Base-by-base conservation (phyloP, 1,140 invertebrate genomes). In the Rhyzopertha dominica region DNA sequence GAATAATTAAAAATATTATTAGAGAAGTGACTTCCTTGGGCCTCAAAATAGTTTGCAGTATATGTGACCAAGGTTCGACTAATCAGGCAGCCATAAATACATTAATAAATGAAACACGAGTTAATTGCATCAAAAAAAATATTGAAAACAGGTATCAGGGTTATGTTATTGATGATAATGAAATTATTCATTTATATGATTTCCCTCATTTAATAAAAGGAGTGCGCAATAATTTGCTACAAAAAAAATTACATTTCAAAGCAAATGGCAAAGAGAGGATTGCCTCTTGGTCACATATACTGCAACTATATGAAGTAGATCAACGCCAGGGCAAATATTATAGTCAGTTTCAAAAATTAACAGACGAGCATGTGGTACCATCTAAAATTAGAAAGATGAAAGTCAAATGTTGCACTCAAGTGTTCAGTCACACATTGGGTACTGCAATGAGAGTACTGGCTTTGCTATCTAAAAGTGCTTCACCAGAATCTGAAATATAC, bases 361-460 rank as follows among this genome's bases (percentile, higher is more conserved):
- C 49, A 5, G 49, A 51, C 14, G 35, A 47, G 26, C 49, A 51
- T 22, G 36, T 47, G 12, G 7, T 45, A 20, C 35, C 25, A 5
- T 9, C 9, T 14, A 54, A 47, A 50, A 42, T 51, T 36, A 49
- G 37, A 23, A 45, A 46, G 29, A 46, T 42, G 42, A 50, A 50
- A 25, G 47, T 49, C 12, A 43, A 43, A 44, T 20, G 29, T n/a
- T 49, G 47, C 22, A 44, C 47, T 10, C 40, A 49, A 36, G 47
- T 49, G 4, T 43, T 49, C 28, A 49, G 47, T 28, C 23, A 36
- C 23, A 35, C 32, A 16, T 17, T 35, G 4, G 32, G 32, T 13
- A 35, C 32, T 35, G 32, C 32, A 31, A 10, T 22, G 10, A 22
- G 17, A 43, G n/a, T 25, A 30, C 17, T 30, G 17, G 29, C 29